Base-by-base conservation (phyloP, 1,140 invertebrate genomes). In the Heliconius congener region DNA sequence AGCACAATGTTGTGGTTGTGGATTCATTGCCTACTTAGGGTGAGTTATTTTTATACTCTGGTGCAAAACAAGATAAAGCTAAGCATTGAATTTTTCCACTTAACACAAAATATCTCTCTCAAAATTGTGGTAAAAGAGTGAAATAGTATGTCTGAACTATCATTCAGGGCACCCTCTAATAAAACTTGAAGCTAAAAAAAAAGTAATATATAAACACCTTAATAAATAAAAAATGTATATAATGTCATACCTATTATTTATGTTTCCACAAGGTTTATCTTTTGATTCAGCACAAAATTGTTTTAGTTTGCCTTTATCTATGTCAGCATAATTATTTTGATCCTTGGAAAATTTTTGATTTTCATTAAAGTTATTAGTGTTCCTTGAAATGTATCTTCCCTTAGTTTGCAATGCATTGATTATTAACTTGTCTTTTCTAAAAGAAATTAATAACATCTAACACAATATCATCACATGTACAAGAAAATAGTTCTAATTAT, bases 361-460 rank as follows among this genome's bases (percentile, higher is more conserved):
- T 50, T 23, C 75, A n/a, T 74, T 77, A 70, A 73, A 74, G 52
- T 76, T 57, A 18, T 16, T 79, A 16, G 19, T 73, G 27, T 81
- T 74, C 55, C 74, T 42, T 42, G 71, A 16, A 37, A 39, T 72
- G 76, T 76, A n/a, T 71, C 81, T 34, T 79, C 74, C 39, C 80
- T 79, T 42, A 19, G 30, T 82, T 78, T 88, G 80, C 16, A 88
- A 71, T 55, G 83, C 57, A 60, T 84, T 81, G 52, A 88, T 81
- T 37, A 90, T 80, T 76, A 89, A 82, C 76, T 83, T 81, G 81
- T 90, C 88, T 80, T 90, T 90, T 60, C 87, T 90, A 76, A 79
- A 84, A 85, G 37, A 39, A 19, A 18, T 72, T 39, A 39, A 13
- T 66, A 27, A 30, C 16, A 27, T 66, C 2, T 30, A 27, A 66